These are phyloP conservation scores for Lepidothrix coronata DNA, from an alignment of 2,113 vertebrate species.

Conservation along the genomic window DNA sequence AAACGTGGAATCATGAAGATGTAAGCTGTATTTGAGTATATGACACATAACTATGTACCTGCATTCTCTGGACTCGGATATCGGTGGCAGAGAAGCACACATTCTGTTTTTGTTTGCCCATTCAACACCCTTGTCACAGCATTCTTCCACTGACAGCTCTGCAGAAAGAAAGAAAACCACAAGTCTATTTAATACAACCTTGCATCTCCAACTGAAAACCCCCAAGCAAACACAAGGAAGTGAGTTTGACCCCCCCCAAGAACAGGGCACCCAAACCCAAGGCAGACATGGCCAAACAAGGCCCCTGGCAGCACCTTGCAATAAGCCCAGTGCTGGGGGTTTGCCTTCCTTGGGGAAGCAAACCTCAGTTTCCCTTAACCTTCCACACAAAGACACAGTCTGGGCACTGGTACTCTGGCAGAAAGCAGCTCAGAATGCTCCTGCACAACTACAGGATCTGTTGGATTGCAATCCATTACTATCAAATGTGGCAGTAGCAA, in stretches of 20 bases:
- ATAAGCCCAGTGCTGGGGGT: not conserved
- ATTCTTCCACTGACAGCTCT: conserved; percentile 80
- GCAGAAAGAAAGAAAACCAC: conserved; percentile 36
- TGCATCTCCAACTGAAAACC: not conserved
- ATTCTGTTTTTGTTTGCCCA: conserved; percentile 77
- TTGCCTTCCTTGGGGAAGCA: not conserved
- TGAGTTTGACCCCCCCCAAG: not conserved
- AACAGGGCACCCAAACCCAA: not conserved
- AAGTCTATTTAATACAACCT: not conserved
- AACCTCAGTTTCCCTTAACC: not conserved
- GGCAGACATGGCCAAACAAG: not conserved
- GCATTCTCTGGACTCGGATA: conserved; percentile 83
- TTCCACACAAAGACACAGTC: not conserved
- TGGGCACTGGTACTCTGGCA: not conserved
- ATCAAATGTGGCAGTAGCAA: not conserved
- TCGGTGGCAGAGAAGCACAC: conserved; percentile 77
- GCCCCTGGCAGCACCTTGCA: not conserved
- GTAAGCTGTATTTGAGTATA: not conserved
- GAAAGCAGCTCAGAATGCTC: not conserved
- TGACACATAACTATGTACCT: conserved; percentile 71
- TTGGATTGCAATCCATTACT: not conserved
- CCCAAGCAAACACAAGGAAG: not conserved
- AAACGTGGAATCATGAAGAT: not conserved
- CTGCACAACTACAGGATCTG: not conserved
- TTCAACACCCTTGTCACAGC: conserved; percentile 86